Conservation (phyloP, 2,113 vertebrate species). For the Paramormyrops kingsleyae region DNA sequence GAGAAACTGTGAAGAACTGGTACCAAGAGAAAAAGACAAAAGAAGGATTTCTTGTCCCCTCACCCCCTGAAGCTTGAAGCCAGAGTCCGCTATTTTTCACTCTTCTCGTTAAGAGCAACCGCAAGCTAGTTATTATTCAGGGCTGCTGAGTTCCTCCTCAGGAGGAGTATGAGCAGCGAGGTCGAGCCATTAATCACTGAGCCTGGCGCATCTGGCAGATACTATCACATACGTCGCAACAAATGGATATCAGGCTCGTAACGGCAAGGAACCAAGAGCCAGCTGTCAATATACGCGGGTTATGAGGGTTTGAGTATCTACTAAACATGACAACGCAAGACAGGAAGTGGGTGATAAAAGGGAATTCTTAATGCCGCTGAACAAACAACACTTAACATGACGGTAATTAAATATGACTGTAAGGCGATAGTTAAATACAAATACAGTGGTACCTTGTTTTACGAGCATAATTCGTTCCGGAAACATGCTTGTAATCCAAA, state of each 20-base stretch:
- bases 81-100: slow-evolving; percentile 57
- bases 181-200: slow-evolving; percentile 99
- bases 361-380: neutral
- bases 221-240: slow-evolving; percentile 98
- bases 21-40: slow-evolving; percentile 72
- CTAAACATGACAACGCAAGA: slow-evolving; percentile 82
- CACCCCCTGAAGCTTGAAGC: slow-evolving; percentile 93
- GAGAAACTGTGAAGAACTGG: slow-evolving; percentile 64
- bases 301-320: slow-evolving; percentile 78
- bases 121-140: slow-evolving; percentile 99
- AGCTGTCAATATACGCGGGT: slow-evolving; percentile 93
- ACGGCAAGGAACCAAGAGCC: slow-evolving; percentile 33
- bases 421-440: neutral
- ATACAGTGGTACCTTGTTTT: too few relatives aligned
- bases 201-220: slow-evolving; percentile 91
- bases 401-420: neutral
- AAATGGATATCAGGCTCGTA: slow-evolving; percentile 88
- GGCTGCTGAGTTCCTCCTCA: slow-evolving; percentile 83
- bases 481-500: too few relatives aligned
- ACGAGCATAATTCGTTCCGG: too few relatives aligned
- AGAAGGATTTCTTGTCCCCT: slow-evolving; percentile 42
- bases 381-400: neutral
- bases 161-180: slow-evolving; percentile 91
- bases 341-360: slow-evolving; percentile 40
- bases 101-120: slow-evolving; percentile 99